Conservation (phyloP, 2,113 vertebrate species). For the Syngnathus floridae region DNA sequence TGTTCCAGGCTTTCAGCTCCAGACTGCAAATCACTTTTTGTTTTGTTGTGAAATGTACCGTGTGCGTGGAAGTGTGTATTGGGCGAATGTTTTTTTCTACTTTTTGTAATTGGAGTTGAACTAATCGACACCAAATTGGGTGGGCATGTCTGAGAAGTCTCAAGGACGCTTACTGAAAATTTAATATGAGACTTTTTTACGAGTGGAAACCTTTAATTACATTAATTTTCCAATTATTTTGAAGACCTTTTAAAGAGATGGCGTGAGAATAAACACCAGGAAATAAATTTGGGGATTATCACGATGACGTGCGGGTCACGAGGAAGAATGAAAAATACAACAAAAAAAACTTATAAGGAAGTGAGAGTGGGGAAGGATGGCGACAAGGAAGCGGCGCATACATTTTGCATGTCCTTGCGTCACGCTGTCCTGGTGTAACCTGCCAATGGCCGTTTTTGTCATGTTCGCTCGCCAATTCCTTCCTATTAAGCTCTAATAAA, state of each 20-base stretch:
- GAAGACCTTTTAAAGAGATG: not conserved
- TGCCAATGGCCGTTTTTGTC: not conserved
- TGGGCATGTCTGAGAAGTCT: no score
- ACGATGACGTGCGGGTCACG: not conserved
- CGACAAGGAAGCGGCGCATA: not conserved
- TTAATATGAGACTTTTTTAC: no score
- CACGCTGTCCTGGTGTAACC: not conserved
- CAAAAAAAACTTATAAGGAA: not conserved
- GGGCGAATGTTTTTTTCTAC: not conserved
- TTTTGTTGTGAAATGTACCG: conserved; percentile 22
- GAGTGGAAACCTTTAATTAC: no score
- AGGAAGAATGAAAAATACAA: not conserved
- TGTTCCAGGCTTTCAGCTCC: conserved; percentile 6
- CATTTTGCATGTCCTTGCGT: conserved; percentile 1
- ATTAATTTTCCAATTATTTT: not conserved
- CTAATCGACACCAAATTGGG: no score
- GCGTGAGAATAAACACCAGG: not conserved
- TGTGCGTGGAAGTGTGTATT: not conserved
- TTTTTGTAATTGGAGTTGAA: no score
- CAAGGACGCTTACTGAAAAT: no score
- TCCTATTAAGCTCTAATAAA: no score
- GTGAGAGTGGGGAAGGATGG: not conserved
- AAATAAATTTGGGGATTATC: not conserved
- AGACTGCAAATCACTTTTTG: conserved; percentile 17
- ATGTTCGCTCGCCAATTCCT: no score